Conservation (phyloP, 2,888 invertebrate species). For the Perizoma flavofasciatum region DNA sequence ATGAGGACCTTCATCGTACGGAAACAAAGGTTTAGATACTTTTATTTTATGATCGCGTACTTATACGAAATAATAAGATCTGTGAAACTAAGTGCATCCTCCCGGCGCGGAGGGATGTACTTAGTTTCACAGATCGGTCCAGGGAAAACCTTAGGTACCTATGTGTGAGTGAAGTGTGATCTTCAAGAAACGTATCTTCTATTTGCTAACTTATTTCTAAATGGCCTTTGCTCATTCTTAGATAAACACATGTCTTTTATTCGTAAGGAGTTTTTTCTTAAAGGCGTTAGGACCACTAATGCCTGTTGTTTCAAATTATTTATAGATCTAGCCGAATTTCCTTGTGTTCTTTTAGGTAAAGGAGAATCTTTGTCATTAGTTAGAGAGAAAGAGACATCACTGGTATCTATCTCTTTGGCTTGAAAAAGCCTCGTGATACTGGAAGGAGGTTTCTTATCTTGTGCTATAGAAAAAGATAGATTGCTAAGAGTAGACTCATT, state of each 20-base stretch:
- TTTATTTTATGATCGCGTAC: too few relatives aligned
- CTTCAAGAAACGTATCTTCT: slow-evolving; percentile 19
- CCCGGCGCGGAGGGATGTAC: too few relatives aligned
- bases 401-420: slow-evolving; percentile 26
- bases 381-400: slow-evolving; percentile 43
- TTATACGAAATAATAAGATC: too few relatives aligned
- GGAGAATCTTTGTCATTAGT: slow-evolving; percentile 26
- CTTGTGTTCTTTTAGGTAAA: slow-evolving; percentile 14
- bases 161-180: too few relatives aligned
- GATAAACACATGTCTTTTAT: slow-evolving; percentile 1
- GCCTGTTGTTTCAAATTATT: slow-evolving; percentile 4
- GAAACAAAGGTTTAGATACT: too few relatives aligned
- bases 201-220: slow-evolving; percentile 19
- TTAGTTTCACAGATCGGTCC: too few relatives aligned
- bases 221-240: slow-evolving; percentile 3
- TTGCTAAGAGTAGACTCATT: slow-evolving; percentile 16
- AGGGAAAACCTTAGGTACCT: too few relatives aligned
- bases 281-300: slow-evolving; percentile 1
- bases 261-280: neutral
- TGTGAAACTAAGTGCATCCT: too few relatives aligned
- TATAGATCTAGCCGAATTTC: slow-evolving; percentile 7
- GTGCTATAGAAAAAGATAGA: slow-evolving; percentile 18
- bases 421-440: slow-evolving; percentile 11
- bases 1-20: too few relatives aligned
- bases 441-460: slow-evolving; percentile 6